Conservation (phyloP, 2,113 vertebrate genomes). For the Jaculus jaculus region DNA sequence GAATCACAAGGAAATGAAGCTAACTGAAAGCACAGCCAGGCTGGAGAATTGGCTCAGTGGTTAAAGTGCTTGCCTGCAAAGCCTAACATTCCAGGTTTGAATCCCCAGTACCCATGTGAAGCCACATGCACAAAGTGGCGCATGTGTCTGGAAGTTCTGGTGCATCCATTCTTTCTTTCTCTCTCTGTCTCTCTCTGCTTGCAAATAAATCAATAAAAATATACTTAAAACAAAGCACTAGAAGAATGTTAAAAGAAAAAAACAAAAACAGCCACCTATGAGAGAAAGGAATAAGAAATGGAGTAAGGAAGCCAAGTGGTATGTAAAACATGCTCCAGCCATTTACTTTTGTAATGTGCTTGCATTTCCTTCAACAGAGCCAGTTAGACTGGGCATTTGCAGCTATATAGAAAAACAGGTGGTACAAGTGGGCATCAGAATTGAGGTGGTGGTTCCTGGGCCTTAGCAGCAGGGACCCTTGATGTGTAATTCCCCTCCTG, state of each 20-base stretch:
- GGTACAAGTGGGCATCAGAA: fast-evolving
- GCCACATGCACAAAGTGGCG: too few relatives aligned
- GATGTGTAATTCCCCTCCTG: neutral
- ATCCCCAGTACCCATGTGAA: too few relatives aligned
- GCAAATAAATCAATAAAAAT: too few relatives aligned
- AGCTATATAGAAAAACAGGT: neutral
- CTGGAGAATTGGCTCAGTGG: too few relatives aligned
- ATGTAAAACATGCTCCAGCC: neutral
- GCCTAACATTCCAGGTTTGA: too few relatives aligned
- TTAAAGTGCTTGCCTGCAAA: too few relatives aligned
- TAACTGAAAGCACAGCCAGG: neutral
- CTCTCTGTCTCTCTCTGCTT: too few relatives aligned
- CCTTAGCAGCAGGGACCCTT: neutral
- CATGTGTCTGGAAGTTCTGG: too few relatives aligned
- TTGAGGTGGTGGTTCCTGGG: neutral
- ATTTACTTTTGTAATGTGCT: neutral
- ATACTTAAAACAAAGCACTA: too few relatives aligned
- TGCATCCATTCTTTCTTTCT: too few relatives aligned
- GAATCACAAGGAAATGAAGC: neutral
- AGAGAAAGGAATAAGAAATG: neutral
- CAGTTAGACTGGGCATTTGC: neutral
- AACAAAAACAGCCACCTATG: neutral
- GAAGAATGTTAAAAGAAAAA: too few relatives aligned
- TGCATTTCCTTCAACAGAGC: neutral
- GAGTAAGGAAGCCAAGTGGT: fast-evolving